Evolutionary conservation across 2,888 invertebrate genomes (phyloP).

Genomic region (Leptopilina drosophilae): DNA sequence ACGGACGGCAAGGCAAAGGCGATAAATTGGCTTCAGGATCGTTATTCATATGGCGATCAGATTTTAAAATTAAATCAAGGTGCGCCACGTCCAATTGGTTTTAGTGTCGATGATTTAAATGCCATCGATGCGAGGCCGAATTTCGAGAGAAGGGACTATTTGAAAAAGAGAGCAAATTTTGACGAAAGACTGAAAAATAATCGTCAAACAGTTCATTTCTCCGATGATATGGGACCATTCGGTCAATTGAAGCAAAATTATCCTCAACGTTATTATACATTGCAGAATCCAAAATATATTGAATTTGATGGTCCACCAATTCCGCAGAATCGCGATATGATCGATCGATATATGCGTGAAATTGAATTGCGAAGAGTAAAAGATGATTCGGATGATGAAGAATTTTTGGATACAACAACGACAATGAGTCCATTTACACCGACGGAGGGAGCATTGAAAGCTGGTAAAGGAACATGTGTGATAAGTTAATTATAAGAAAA

Average conservation of each 20-base stretch:
- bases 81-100: conserved; percentile 53
- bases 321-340: conserved; percentile 65
- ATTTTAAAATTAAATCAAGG: conserved; percentile 44
- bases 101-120: conserved; percentile 45
- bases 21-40: conserved; percentile 66
- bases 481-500: conserved; percentile 51
- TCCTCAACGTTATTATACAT: conserved; percentile 52
- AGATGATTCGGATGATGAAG: conserved; percentile 73
- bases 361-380: conserved; percentile 53
- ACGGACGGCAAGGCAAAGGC: conserved; percentile 61
- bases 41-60: conserved; percentile 61
- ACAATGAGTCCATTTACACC: conserved; percentile 63
- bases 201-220: conserved; percentile 45
- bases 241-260: conserved; percentile 59
- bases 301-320: conserved; percentile 61
- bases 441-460: conserved; percentile 59
- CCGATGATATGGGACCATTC: conserved; percentile 54
- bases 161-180: conserved; percentile 53
- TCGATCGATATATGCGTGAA: conserved; percentile 68
- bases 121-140: conserved; percentile 13
- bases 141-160: conserved; percentile 47
- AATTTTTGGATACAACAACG: conserved; percentile 73
- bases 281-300: conserved; percentile 47
- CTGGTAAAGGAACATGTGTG: conserved; percentile 51
- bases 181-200: conserved; percentile 44